These are phyloP conservation scores for Caradrina clavipalpis DNA, from an alignment of 2,888 invertebrate genomes.

Conservation along the genomic window DNA sequence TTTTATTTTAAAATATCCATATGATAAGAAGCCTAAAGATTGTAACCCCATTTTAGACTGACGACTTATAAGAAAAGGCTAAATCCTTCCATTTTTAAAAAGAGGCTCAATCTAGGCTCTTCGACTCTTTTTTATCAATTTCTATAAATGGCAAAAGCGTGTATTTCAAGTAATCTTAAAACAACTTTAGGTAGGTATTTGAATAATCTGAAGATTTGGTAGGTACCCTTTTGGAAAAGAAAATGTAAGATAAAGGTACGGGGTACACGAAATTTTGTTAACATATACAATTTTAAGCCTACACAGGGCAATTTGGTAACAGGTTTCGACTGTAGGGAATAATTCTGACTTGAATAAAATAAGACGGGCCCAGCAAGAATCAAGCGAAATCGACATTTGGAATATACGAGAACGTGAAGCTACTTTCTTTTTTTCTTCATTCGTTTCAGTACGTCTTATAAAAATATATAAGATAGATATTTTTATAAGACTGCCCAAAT, in stretches of 20 bases:
- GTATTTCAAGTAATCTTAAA: conserved; percentile 8
- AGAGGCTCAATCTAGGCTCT: background rate
- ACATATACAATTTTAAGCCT: conserved; percentile 19
- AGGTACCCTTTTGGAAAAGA: background rate
- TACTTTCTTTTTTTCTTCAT: background rate
- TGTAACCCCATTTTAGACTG: background rate
- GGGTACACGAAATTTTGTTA: background rate
- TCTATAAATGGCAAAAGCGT: conserved; percentile 17
- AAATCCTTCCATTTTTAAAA: background rate
- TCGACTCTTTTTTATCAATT: conserved; percentile 7
- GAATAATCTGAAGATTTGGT: conserved; percentile 5
- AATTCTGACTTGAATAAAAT: conserved; percentile 17
- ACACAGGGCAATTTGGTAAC: background rate
- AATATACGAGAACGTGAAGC: background rate
- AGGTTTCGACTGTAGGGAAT: conserved; percentile 19
- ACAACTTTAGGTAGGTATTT: too few species aligned
- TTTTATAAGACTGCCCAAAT: too few species aligned
- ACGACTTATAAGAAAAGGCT: background rate
- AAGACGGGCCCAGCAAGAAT: background rate
- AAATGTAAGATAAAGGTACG: conserved; percentile 14
- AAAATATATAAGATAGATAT: too few species aligned
- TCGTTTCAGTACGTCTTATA: background rate
- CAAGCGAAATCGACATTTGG: background rate
- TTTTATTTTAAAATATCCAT: background rate
- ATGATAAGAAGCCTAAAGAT: background rate